Evolutionary conservation across 2,888 invertebrate genomes (phyloP).

Genomic region (Apomyelois bistriatella): DNA sequence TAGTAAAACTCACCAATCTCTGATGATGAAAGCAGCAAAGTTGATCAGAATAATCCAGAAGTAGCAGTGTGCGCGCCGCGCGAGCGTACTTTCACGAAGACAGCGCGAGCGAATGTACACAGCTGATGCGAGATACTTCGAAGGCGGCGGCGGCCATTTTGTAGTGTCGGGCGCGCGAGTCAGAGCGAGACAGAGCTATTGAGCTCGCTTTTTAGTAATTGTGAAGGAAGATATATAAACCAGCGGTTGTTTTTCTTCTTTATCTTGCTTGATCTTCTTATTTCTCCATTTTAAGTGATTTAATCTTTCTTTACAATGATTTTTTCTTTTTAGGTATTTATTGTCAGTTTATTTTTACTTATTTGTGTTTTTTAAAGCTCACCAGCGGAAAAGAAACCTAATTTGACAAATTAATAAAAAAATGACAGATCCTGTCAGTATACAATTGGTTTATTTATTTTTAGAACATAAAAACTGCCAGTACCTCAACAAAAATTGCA

Average conservation of each 20-base stretch:
- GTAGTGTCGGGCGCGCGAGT: constrained; percentile 46
- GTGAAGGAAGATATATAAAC: no score
- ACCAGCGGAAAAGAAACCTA: no score
- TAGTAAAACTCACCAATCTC: constrained; percentile 19
- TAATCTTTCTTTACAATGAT: no score
- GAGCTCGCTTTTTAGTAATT: no score
- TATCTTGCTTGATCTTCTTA: no score
- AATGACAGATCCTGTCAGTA: no score
- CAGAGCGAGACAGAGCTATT: constrained; percentile 37
- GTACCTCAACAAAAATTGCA: not conserved
- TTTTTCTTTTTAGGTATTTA: no score
- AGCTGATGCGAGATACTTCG: constrained; percentile 16
- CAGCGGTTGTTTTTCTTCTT: no score
- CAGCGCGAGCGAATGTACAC: constrained; percentile 34
- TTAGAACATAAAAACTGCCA: not conserved
- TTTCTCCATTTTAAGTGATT: no score
- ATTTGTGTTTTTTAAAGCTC: no score
- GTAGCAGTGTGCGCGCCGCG: constrained; percentile 18
- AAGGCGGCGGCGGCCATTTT: constrained; percentile 61
- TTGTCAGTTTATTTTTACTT: no score
- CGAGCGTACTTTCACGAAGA: constrained; percentile 39
- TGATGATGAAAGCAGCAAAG: constrained; percentile 14
- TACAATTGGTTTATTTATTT: not conserved
- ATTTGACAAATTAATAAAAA: no score
- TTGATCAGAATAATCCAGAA: constrained; percentile 7